Evolutionary conservation across 2,113 vertebrate species (phyloP).

Genomic region (Origma solitaria): DNA sequence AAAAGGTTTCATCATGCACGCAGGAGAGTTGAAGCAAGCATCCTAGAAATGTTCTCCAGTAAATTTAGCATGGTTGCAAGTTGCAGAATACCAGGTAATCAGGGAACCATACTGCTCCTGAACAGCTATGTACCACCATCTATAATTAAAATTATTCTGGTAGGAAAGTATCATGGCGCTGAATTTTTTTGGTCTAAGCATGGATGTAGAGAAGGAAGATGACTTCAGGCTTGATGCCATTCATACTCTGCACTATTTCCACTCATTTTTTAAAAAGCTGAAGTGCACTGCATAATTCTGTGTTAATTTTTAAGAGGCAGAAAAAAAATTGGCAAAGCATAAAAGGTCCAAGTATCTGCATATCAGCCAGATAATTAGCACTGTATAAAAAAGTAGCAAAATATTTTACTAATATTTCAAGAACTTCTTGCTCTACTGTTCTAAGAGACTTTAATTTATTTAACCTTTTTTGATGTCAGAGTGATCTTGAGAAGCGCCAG

Average conservation of each 20-base stretch:
- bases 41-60: not conserved
- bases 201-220: not conserved
- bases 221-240: not conserved
- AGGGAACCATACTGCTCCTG: not conserved
- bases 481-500: not conserved
- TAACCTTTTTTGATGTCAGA: not conserved
- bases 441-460: not conserved
- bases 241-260: not conserved
- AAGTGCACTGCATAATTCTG: not conserved
- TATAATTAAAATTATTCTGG: not conserved
- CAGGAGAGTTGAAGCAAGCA: not conserved
- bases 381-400: not conserved
- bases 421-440: not conserved
- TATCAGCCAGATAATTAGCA: not conserved
- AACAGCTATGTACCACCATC: not conserved
- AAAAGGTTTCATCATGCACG: not conserved
- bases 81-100: not conserved
- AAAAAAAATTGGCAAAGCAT: not conserved
- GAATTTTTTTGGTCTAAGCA: not conserved
- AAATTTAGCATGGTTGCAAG: not conserved
- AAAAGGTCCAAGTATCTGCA: not conserved
- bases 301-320: not conserved
- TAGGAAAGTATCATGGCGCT: not conserved
- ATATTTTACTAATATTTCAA: not conserved
- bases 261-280: not conserved